Evolutionary conservation across 2,888 invertebrate genomes (phyloP).

Genomic region (Leucophenga montana): DNA sequence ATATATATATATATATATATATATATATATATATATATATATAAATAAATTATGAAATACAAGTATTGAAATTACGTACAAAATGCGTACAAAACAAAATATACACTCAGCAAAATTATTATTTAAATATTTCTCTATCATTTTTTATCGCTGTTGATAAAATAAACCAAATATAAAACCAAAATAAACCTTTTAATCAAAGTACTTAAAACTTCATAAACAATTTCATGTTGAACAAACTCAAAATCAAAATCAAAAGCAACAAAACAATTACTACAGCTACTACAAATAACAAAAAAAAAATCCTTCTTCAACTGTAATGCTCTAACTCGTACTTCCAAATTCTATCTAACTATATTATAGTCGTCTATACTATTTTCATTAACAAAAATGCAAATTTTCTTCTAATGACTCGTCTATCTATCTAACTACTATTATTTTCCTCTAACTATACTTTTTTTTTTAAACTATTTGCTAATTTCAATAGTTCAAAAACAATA

Average conservation of each 20-base stretch:
- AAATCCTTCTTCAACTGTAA: slow-evolving; percentile 46
- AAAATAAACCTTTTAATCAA: not conserved
- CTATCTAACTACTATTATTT: slow-evolving; percentile 33
- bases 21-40: too few relatives aligned
- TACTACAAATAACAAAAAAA: not conserved
- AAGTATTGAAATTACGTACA: not conserved
- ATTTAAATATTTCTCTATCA: not conserved
- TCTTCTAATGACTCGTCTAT: slow-evolving; percentile 33
- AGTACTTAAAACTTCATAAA: slow-evolving; percentile 31
- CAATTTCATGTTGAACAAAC: slow-evolving; percentile 27
- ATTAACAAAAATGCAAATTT: slow-evolving; percentile 29
- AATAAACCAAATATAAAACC: too few relatives aligned
- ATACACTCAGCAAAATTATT: not conserved
- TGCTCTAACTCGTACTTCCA: slow-evolving; percentile 39
- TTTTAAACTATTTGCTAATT: slow-evolving; percentile 2
- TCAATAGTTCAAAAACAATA: not conserved
- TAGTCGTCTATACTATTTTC: slow-evolving; percentile 30
- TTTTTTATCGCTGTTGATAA: not conserved
- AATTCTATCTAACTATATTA: slow-evolving; percentile 32
- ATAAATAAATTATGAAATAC: not conserved
- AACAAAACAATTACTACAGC: slow-evolving; percentile 33
- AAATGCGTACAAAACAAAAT: slow-evolving; percentile 1
- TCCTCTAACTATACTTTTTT: slow-evolving; percentile 16
- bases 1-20: too few relatives aligned
- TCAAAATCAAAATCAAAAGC: slow-evolving; percentile 16